phyloP scores from a whole-genome alignment of 2,797 vertebrate species.

The Protonibea diacanthus region DNA sequence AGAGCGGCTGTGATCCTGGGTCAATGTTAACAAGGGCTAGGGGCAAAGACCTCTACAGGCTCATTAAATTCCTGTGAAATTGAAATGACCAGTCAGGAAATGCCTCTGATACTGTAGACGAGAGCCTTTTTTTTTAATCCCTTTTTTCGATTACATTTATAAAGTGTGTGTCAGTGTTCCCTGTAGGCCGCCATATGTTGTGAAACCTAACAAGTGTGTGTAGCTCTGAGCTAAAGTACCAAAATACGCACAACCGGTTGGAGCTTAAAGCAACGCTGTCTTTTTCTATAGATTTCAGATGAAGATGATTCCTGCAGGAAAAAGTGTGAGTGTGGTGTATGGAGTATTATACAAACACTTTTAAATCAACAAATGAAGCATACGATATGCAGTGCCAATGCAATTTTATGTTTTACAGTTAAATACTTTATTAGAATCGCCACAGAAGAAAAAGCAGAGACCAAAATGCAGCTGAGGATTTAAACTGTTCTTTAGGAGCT shows the following conservation, averaged over 20 bases:
- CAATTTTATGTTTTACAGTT: background rate
- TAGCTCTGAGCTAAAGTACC: background rate
- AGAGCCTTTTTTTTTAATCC: conserved; percentile 14
- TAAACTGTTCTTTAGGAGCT: background rate
- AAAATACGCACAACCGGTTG: background rate
- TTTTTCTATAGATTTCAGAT: background rate
- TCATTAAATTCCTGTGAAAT: conserved; percentile 42
- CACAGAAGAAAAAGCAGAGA: background rate
- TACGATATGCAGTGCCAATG: background rate
- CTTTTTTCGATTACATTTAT: conserved; percentile 25
- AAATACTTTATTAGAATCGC: background rate
- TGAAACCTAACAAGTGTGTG: conserved; percentile 10
- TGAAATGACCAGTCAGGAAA: conserved; percentile 28
- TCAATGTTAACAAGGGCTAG: conserved; percentile 33
- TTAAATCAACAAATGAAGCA: background rate
- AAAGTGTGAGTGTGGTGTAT: background rate
- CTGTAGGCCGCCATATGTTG: background rate
- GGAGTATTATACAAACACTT: background rate
- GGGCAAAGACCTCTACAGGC: conserved; percentile 29
- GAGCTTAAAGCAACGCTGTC: background rate
- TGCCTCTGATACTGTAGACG: background rate
- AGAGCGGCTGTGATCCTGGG: conserved; percentile 13
- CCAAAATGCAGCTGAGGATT: background rate
- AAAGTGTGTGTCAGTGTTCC: conserved; percentile 1
- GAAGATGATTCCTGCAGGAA: background rate